A percentile compares a stretch with the other conserved stretches of the same genome.
These are phyloP conservation scores for Galbula dea DNA, from an alignment of 2,113 vertebrate species.

Conservation along the genomic window DNA sequence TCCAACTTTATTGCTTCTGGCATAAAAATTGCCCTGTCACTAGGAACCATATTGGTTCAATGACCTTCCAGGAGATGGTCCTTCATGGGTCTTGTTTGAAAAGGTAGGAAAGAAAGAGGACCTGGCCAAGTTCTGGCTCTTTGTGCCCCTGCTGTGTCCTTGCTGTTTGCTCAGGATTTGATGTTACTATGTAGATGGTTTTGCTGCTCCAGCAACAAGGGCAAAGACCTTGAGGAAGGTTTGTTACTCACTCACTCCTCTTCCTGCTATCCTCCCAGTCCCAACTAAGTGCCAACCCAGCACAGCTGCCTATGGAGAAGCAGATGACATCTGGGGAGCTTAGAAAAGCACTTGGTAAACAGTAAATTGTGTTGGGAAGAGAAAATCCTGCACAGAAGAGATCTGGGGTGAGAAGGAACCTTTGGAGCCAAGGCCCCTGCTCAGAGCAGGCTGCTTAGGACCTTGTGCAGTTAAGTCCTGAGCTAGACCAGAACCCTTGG, in stretches of 20 bases:
- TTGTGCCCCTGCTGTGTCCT: background rate
- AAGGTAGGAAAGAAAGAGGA: no score
- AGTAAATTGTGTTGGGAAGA: background rate
- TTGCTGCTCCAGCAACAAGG: background rate
- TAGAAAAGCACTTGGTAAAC: background rate
- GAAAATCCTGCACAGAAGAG: background rate
- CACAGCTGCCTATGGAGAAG: background rate
- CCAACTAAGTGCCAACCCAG: background rate
- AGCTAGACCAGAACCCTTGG: background rate
- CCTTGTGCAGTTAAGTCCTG: no score
- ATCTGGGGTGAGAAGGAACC: background rate
- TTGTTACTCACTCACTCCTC: background rate
- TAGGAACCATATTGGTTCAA: background rate
- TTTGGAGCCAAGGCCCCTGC: background rate
- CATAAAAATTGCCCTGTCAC: background rate
- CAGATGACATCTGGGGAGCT: background rate
- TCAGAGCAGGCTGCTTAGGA: background rate
- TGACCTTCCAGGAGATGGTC: no score
- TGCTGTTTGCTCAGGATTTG: background rate
- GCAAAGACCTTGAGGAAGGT: background rate
- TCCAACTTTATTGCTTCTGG: background rate
- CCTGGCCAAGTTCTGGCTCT: no score
- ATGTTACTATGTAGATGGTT: accelerated
- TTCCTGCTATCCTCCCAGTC: background rate
- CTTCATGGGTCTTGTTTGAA: no score